A percentile compares a stretch with the other conserved stretches of the same genome.
phyloP scores from a whole-genome alignment of 2,797 vertebrate genomes.

The Rhinichthys osculus region DNA sequence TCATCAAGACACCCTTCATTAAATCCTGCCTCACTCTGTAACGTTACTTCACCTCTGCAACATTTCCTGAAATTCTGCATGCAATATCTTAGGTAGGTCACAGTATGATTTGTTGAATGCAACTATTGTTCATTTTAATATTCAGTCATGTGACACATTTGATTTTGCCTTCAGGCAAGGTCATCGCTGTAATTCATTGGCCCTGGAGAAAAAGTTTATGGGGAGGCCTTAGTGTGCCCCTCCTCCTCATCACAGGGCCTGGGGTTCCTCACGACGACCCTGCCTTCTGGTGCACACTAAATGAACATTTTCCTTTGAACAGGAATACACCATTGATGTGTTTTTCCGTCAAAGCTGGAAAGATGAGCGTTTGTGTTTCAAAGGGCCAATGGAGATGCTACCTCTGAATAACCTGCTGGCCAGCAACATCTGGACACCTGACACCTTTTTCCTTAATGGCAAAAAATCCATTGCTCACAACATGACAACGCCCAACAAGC shows the following conservation, averaged over 20 bases:
- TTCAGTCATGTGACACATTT: conserved; percentile 11
- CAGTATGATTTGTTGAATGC: conserved; percentile 25
- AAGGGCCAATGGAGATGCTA: conserved; percentile 88
- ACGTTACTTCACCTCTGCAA: conserved; percentile 18
- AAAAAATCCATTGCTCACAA: conserved; percentile 92
- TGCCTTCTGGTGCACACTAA: not conserved
- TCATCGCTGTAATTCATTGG: conserved; percentile 2
- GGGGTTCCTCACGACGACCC: not conserved
- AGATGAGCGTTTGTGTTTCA: conserved; percentile 87
- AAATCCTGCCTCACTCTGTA: conserved; percentile 19
- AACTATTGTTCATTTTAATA: conserved; percentile 32
- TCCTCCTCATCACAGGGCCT: not conserved
- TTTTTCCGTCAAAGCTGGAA: conserved; percentile 94
- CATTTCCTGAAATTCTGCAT: not conserved
- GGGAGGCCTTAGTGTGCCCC: not conserved
- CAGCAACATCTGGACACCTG: conserved; percentile 91
- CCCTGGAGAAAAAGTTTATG: conserved; percentile 22
- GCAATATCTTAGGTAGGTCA: not conserved
- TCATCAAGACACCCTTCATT: conserved; percentile 31
- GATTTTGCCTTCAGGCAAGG: not conserved
- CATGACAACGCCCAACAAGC: conserved; percentile 91
- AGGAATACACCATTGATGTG: conserved; percentile 92
- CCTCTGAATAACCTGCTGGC: conserved; percentile 88
- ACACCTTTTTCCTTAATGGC: conserved; percentile 91
- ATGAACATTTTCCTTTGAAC: conserved; percentile 12